Evolutionary conservation across 2,113 vertebrate genomes (phyloP).

Genomic region (Strix uralensis): DNA sequence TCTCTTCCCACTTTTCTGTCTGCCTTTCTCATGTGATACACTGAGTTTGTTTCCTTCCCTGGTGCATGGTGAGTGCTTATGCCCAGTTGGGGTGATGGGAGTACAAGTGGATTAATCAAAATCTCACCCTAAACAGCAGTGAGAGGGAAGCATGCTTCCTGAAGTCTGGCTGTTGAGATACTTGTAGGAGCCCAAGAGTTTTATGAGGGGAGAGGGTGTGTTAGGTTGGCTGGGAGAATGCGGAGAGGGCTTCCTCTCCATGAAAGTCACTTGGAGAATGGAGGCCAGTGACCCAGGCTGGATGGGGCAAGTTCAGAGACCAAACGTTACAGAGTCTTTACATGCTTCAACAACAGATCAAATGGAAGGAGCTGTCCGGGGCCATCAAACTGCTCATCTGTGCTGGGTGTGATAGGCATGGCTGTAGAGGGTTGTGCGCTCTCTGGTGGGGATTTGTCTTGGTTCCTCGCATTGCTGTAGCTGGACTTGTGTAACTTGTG

Average conservation of each 20-base stretch:
- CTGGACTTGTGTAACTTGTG: neutral
- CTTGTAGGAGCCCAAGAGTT: neutral
- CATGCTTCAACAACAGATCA: neutral
- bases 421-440: neutral
- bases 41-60: neutral
- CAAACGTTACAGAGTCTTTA: neutral
- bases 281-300: neutral
- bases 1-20: neutral
- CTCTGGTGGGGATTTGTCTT: neutral
- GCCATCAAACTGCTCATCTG: neutral
- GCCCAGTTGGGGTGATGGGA: neutral
- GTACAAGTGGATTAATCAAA: neutral
- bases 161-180: neutral
- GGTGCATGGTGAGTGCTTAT: neutral
- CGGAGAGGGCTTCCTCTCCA: neutral
- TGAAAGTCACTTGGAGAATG: neutral
- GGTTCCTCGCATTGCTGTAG: neutral
- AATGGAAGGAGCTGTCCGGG: neutral
- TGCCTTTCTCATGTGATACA: neutral
- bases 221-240: neutral
- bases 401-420: neutral
- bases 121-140: neutral
- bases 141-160: neutral
- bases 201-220: neutral
- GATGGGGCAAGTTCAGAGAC: neutral